phyloP scores from a whole-genome alignment of 2,113 vertebrate genomes.

The Mormoops blainvillei region DNA sequence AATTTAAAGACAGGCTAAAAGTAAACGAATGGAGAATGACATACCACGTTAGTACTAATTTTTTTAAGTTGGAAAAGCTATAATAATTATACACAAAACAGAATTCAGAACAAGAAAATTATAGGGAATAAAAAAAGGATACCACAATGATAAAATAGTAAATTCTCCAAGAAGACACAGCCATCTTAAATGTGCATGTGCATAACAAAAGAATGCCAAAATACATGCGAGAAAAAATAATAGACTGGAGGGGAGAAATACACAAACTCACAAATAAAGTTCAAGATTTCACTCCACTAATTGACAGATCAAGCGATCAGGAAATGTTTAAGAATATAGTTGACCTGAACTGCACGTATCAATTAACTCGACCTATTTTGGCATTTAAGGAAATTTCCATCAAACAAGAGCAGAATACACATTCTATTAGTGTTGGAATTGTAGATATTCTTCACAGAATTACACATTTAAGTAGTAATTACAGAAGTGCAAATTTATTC shows the following conservation, averaged over 20 bases:
- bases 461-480: neutral
- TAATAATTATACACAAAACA: neutral
- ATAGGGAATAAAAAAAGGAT: neutral
- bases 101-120: neutral
- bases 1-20: neutral
- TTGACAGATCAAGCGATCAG: neutral
- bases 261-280: neutral
- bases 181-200: neutral
- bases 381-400: neutral
- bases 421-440: neutral
- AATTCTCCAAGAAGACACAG: neutral
- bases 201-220: neutral
- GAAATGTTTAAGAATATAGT: conserved; percentile 12
- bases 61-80: neutral
- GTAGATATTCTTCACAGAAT: neutral
- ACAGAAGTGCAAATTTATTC: neutral
- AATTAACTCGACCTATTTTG: conserved; percentile 6
- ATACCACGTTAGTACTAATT: neutral
- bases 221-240: neutral
- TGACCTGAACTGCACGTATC: neutral
- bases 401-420: neutral
- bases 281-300: neutral
- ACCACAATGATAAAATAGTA: neutral
- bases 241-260: neutral
- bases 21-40: neutral